Conservation (phyloP, 2,113 vertebrate genomes). For the Neogobius melanostomus region DNA sequence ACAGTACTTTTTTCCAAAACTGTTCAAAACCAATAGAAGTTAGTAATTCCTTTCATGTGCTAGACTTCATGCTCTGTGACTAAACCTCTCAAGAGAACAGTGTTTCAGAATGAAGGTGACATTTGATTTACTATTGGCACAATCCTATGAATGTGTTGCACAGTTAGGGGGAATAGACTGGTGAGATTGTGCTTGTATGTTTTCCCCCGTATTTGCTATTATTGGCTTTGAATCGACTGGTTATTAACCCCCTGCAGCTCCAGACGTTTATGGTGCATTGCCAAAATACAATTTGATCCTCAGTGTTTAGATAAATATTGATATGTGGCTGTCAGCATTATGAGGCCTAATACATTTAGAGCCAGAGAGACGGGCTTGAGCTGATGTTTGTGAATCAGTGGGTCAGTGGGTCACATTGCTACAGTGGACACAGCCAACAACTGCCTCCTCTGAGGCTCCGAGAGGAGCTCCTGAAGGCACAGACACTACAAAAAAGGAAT, state of each 20-base stretch:
- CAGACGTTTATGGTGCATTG: no score
- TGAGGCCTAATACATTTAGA: no score
- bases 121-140: conserved; percentile 11
- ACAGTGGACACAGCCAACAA: conserved; percentile 59
- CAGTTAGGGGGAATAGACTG: background rate
- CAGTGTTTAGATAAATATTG: conserved; percentile 55
- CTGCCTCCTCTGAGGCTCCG: conserved; percentile 37
- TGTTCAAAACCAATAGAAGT: no score
- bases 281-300: conserved; percentile 26
- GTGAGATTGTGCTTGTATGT: no score
- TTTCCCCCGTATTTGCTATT: no score
- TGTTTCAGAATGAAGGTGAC: background rate
- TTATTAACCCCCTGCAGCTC: no score
- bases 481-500: conserved; percentile 8
- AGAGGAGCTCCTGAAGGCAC: conserved; percentile 37
- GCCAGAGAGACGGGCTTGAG: conserved; percentile 41
- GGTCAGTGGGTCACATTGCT: conserved; percentile 71
- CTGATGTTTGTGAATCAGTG: conserved; percentile 69
- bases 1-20: no score
- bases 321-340: background rate
- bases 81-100: no score
- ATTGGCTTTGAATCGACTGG: no score
- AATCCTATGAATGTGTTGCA: background rate
- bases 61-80: no score
- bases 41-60: no score